A percentile compares a stretch with the other conserved stretches of the same genome.
Conservation (phyloP, 1,140 invertebrate genomes). For the Drosophila asahinai region DNA sequence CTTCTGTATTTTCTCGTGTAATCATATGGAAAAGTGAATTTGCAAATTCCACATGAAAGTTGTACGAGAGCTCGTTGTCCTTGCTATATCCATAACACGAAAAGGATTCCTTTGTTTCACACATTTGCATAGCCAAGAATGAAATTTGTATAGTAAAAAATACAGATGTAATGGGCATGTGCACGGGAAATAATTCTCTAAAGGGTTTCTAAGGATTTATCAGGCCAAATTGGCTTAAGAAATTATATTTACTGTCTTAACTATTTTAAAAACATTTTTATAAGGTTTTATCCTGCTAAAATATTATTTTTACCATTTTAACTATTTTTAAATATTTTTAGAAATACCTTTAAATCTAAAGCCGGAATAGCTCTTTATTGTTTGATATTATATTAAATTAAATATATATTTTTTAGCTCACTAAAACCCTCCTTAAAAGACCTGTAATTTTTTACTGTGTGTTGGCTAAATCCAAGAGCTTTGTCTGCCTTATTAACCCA, state of each 20-base stretch:
- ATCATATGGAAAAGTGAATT: slow-evolving; percentile 84
- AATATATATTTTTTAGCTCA: background rate
- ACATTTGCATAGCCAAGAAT: slow-evolving; percentile 68
- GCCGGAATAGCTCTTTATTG: no score
- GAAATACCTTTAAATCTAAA: no score
- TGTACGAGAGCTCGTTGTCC: slow-evolving; percentile 39
- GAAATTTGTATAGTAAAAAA: slow-evolving; percentile 40
- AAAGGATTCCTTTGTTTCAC: slow-evolving; percentile 51
- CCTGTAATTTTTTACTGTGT: background rate
- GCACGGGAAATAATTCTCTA: slow-evolving; percentile 2
- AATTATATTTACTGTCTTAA: background rate
- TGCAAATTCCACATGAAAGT: slow-evolving; percentile 76
- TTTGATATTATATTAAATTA: no score
- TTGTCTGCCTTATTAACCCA: slow-evolving; percentile 45
- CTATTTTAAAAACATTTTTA: background rate
- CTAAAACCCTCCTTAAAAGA: no score
- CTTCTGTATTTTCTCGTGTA: slow-evolving; percentile 78
- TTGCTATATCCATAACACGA: slow-evolving; percentile 57
- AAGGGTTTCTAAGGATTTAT: no score
- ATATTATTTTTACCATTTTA: no score
- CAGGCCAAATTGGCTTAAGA: background rate
- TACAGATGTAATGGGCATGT: slow-evolving; percentile 12
- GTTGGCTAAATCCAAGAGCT: slow-evolving; percentile 10
- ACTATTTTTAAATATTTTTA: no score
- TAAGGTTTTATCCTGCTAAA: no score